Evolutionary conservation across 2,113 vertebrate genomes (phyloP), one percentile per base, ranked within the genome.

Genomic region (Psittacula cyanocephala): DNA sequence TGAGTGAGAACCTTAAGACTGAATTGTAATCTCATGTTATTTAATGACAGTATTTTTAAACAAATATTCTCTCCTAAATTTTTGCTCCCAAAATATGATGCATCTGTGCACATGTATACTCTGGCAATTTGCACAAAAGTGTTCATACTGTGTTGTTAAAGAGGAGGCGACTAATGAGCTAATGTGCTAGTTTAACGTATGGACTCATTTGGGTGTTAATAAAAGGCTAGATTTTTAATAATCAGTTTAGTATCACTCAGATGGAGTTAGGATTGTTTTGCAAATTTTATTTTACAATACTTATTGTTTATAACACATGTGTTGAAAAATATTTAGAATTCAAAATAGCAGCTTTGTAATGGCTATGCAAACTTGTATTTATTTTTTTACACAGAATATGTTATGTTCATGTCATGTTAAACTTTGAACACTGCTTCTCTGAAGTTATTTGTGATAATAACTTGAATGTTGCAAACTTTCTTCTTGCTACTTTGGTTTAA

Each of bases 351-450:
- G n/a, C 50, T 62, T 89, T 89, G 43, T 59, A 70, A 49, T 60
- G 28, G 31, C 17, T n/a, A 20, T 2, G 19, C 28, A 70, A 35
- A 82, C 37, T 68, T 76, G 27, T 25, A 57, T 59, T 60, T 44
- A 23, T 83, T 69, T 82, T 37, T 93, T 71, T 82, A 60, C 17
- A 62, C 39, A 85, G 62, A 88, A 24, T 11, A 33, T 20, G 50
- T 72, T 86, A 71, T 72, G 76, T 74, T 67, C 52, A 46, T 67
- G 25, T 44, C 70, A 80, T 74, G 74, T 84, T 77, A 94, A 85
- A 89, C 91, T 87, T 68, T 91, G 25, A 75, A 87, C 39, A 74
- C 16, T 74, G 67, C 39, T 88, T 31, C 86, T 96, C 78, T 96
- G 9, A 89, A 52, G 13, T 59, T 92, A 68, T 16, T 60, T 74